Evolutionary conservation across 2,113 vertebrate genomes (phyloP), one percentile per base, ranked within the genome.

Genomic region (Haemorhous mexicanus): DNA sequence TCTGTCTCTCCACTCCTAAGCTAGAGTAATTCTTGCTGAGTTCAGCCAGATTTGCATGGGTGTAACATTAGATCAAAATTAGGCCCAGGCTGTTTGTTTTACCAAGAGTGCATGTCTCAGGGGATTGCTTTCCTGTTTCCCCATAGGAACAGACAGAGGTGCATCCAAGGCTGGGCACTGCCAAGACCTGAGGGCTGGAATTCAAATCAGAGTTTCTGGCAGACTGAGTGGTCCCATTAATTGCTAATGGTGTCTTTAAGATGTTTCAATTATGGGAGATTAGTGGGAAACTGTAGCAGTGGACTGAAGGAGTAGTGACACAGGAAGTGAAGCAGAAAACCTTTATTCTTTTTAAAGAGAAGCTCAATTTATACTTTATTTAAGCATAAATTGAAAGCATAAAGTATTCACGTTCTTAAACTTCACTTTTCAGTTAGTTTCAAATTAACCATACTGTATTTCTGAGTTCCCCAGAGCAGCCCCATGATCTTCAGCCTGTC

Each of bases 301-400:
- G 68, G 84, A 75, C 88, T 81, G 81, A 95, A 95, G 84, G 92
- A 93, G 78, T 95, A 97, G 95, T 85, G 91, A 70, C 77, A 89
- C 21, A 91, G 76, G 96, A 97, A 91, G 59, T 44, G 88, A 97
- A 91, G 96, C 96, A 95, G 95, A 97, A 98, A 98, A 95, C 63
- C 32, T 55, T 97, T 96, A 79, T 92, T 96, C 88, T 83, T 87
- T 70, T 85, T 73, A 68, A 91, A 44, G 43, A 78, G 74, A 83
- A 88, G 83, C 84, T 83, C 63, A 68, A 30, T 94, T 93, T 96
- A 49, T 52, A 72, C 67, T 96, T 92, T 96, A 95, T 97, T 96
- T 95, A 97, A 97, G 95, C 93, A 89, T 67, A 86, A 89, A 89
- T 93, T 81, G 41, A 67, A 78, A 89, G 66, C 77, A 91, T 68